Percentiles rank a stretch among this genome's conserved stretches.
phyloP scores from a whole-genome alignment of 2,113 vertebrate species.

The Saccopteryx bilineata region DNA sequence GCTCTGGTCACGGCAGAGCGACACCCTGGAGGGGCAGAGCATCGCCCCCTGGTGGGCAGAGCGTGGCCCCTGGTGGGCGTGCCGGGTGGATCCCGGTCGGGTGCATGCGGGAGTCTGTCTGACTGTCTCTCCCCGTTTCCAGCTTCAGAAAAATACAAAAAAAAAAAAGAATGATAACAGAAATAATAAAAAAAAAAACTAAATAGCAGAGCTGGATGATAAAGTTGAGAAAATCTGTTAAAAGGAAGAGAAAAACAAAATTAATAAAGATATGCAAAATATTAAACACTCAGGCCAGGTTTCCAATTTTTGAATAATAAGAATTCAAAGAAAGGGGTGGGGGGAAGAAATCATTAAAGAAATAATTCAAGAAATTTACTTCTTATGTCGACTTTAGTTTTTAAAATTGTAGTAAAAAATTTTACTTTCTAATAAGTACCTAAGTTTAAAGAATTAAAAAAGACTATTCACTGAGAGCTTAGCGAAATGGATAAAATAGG shows the following conservation, averaged over 20 bases:
- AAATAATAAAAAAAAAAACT: background rate
- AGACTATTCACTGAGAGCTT: background rate
- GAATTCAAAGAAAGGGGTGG: background rate
- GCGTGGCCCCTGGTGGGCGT: too few relatives aligned
- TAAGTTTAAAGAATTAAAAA: background rate
- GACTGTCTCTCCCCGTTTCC: too few relatives aligned
- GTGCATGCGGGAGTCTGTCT: too few relatives aligned
- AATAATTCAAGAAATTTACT: slow-evolving; percentile 1
- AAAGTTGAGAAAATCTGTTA: background rate
- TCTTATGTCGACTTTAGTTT: too few relatives aligned
- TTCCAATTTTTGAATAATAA: background rate
- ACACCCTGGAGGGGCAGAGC: too few relatives aligned
- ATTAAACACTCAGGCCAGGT: background rate
- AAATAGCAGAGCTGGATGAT: background rate
- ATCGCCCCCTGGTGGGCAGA: too few relatives aligned
- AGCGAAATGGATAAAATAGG: background rate
- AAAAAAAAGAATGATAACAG: background rate
- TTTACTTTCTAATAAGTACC: background rate
- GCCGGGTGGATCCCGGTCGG: too few relatives aligned
- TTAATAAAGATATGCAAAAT: background rate
- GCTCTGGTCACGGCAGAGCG: too few relatives aligned
- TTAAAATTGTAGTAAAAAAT: too few relatives aligned
- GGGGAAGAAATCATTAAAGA: too few relatives aligned
- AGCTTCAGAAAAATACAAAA: too few relatives aligned
- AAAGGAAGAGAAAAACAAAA: background rate